These are phyloP conservation scores for Lasioglossum leucozonium DNA, from an alignment of 2,888 invertebrate species.

Conservation along the genomic window DNA sequence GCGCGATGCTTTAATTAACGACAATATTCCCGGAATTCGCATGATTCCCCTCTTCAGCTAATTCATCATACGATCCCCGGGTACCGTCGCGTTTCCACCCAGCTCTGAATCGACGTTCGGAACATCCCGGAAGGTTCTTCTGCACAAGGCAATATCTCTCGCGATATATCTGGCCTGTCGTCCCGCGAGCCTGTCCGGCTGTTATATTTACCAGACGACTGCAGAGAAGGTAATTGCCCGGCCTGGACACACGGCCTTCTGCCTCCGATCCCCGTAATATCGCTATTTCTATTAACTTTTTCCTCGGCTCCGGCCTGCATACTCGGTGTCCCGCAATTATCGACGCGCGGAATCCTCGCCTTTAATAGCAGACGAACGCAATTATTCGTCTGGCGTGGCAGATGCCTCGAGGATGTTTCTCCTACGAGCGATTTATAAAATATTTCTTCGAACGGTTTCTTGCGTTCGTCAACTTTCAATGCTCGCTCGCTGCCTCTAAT, in stretches of 20 bases:
- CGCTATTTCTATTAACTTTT: conserved; percentile 77
- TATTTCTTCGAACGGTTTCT: not conserved
- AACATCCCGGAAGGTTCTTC: conserved; percentile 20
- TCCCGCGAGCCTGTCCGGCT: conserved; percentile 47
- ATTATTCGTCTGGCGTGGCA: not conserved
- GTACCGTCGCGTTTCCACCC: not conserved
- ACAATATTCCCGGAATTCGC: not conserved
- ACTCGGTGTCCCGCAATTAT: not conserved
- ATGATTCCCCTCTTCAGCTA: conserved; percentile 2
- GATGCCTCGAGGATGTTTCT: not conserved
- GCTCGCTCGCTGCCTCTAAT: too few relatives aligned
- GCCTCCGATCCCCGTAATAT: conserved; percentile 60
- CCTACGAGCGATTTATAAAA: too few relatives aligned
- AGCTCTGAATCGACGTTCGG: conserved; percentile 32
- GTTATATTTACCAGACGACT: conserved; percentile 66
- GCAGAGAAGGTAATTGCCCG: conserved; percentile 70
- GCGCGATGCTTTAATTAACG: not conserved
- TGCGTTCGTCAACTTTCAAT: too few relatives aligned
- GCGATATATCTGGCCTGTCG: conserved; percentile 58
- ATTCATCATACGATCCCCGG: conserved; percentile 35
- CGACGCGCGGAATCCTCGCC: too few relatives aligned
- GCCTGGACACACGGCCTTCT: conserved; percentile 30
- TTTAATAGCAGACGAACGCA: too few relatives aligned
- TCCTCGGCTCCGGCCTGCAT: conserved; percentile 21
- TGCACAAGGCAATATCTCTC: conserved; percentile 53